A percentile compares a stretch with the other conserved stretches of the same genome.
These are phyloP conservation scores for Daubentonia madagascariensis DNA, from an alignment of 2,113 vertebrate species.

Conservation along the genomic window DNA sequence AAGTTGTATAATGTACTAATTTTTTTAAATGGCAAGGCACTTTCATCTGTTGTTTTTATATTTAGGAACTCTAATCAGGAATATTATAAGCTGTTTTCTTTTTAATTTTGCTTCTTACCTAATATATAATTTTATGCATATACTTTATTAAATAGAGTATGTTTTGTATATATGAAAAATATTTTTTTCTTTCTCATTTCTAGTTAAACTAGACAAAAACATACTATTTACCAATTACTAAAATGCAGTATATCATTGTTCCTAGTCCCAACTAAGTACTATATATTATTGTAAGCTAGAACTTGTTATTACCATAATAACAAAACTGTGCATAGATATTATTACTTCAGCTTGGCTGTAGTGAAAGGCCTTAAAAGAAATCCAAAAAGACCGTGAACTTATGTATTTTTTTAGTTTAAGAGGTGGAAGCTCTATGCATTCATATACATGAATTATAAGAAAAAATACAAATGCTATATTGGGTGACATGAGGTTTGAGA, in stretches of 20 bases:
- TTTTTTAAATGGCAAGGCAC: conserved; percentile 67
- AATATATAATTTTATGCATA: conserved; percentile 49
- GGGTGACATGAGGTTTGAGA: not conserved
- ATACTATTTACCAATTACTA: conserved; percentile 33
- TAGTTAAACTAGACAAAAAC: conserved; percentile 50
- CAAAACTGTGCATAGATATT: not conserved
- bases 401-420: conserved; percentile 48
- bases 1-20: conserved; percentile 38
- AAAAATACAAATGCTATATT: conserved; percentile 37
- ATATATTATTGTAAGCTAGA: not conserved
- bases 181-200: conserved; percentile 62
- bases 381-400: conserved; percentile 41
- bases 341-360: conserved; percentile 56
- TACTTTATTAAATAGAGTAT: conserved; percentile 65
- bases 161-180: conserved; percentile 63
- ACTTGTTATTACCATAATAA: not conserved
- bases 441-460: conserved; percentile 27
- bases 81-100: conserved; percentile 60
- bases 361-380: conserved; percentile 68
- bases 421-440: conserved; percentile 55
- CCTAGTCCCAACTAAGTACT: not conserved
- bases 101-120: conserved; percentile 71
- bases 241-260: conserved; percentile 33
- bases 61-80: conserved; percentile 73
- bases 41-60: conserved; percentile 71